Evolutionary conservation across 2,113 vertebrate species (phyloP).

Genomic region (Lipotes vexillifer): DNA sequence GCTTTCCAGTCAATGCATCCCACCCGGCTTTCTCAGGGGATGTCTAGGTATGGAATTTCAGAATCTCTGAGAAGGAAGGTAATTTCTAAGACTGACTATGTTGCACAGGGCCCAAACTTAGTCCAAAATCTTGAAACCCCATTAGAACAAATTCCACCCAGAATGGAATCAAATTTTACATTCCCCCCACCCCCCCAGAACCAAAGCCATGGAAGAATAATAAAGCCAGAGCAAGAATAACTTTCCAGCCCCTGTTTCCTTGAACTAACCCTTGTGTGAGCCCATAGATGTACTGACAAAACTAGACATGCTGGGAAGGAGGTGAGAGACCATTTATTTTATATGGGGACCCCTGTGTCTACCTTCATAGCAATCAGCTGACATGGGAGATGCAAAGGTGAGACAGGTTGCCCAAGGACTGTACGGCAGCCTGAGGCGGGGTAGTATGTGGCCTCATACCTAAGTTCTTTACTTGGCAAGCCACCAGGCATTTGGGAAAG

Average conservation of each 20-base stretch:
- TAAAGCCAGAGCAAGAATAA: not conserved
- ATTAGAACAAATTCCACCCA: not conserved
- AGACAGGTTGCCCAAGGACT: not conserved
- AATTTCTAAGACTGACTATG: not conserved
- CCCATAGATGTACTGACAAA: not conserved
- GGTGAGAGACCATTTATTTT: not conserved
- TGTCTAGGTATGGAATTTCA: not conserved
- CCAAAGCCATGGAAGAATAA: not conserved
- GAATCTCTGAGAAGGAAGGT: not conserved
- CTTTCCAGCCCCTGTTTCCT: not conserved
- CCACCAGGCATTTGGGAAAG: constrained; percentile 54
- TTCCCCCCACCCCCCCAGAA: not conserved
- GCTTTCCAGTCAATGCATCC: not conserved
- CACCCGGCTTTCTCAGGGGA: not conserved
- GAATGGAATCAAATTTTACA: not conserved
- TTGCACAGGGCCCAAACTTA: not conserved
- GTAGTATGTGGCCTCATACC: not conserved
- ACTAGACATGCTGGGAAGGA: not conserved
- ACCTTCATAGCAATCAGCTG: not conserved
- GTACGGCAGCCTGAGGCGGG: not conserved
- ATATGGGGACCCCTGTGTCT: not conserved
- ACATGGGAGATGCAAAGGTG: not conserved
- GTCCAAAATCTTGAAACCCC: not conserved
- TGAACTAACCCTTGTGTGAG: not conserved
- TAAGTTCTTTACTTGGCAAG: constrained; percentile 69